Conservation (phyloP, 2,888 invertebrate genomes). For the Platycnemis pennipes region DNA sequence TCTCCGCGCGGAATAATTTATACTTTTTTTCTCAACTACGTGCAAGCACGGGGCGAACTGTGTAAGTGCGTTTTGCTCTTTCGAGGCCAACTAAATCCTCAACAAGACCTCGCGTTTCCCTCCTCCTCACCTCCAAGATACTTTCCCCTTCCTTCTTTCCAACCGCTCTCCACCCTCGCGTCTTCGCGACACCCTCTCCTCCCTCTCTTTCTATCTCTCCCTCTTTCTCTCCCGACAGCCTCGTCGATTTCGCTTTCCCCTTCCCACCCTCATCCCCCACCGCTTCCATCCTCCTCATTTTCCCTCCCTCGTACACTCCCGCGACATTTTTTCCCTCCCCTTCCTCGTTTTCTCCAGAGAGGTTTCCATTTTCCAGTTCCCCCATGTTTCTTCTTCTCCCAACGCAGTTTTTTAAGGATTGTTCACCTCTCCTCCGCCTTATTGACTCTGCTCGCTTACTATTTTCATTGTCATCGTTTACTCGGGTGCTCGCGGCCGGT, state of each 20-base stretch:
- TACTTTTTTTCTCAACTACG: no score
- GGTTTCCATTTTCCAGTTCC: background rate
- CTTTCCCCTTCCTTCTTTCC: slow-evolving; percentile 9
- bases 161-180: no score
- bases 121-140: background rate
- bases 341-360: background rate
- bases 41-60: no score
- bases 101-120: background rate
- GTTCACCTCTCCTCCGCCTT: no score
- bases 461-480: background rate
- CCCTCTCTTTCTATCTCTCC: background rate
- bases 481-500: no score
- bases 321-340: background rate
- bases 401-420: no score
- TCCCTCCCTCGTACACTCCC: background rate
- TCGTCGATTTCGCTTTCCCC: background rate
- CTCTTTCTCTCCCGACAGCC: slow-evolving; percentile 9
- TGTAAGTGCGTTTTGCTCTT: no score
- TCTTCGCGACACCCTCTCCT: background rate
- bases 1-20: no score
- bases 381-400: background rate
- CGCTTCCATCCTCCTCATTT: background rate
- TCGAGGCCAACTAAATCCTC: no score
- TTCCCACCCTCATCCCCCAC: background rate
- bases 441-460: no score